Evolutionary conservation across 2,888 invertebrate species (phyloP), one percentile per base, ranked within the genome.

Genomic region (Pyralis farinalis): DNA sequence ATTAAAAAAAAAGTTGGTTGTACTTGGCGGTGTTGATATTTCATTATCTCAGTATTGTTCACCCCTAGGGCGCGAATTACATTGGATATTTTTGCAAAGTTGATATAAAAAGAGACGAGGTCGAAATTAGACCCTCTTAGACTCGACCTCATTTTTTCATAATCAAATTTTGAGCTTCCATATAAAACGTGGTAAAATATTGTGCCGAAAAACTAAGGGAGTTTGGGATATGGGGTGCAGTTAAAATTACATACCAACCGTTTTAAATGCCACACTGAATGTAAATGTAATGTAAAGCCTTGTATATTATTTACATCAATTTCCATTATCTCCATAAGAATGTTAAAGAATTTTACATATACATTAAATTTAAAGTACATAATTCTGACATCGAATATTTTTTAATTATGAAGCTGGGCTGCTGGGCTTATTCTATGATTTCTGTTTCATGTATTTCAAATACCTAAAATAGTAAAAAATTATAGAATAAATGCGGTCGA

Each of bases 111-210:
- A 67, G 63, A 58, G 66, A 66, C 63, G 69, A 69, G 66, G 62
- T 55, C 55, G 63, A 67, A 73, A 77, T 74, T 72, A 73, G 65
- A 69, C 61, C 62, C 67, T 70, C 63, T 71, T 60, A 73, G 59
- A 62, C 58, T 58, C 57, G 55, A 51, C 68, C 64, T 74, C 60
- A 68, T 73, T 74, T 67, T 63, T 61, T 65, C 44, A 58, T 79
- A 76, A 80, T 76, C 67, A 70, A 75, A 76, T 79, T 77, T 76
- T 63, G 53, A 58, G 58, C 64, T 63, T 55, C 49, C 59, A 55
- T 68, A 70, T 67, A 62, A 63, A 63, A 67, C 58, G 44, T 43
- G 55, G 56, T 56, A 55, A 56, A 47, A 54, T 60, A 59, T 56
- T 5, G 22, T 11, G 22, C 9, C 31, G 12, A 9, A 32, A 8